Evolutionary conservation across 2,888 invertebrate species (phyloP).

Genomic region (Sphaerophoria taeniata): DNA sequence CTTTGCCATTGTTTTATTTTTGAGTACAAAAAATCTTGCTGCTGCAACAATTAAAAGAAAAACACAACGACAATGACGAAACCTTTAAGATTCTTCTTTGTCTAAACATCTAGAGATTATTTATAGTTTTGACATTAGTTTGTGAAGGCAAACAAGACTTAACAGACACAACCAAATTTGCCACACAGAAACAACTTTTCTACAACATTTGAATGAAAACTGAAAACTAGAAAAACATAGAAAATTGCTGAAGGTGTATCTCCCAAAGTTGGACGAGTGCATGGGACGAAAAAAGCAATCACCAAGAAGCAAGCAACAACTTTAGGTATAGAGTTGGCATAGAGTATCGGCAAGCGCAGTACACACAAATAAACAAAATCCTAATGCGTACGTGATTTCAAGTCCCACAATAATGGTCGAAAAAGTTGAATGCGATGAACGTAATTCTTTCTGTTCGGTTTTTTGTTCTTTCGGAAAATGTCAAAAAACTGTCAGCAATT

Average conservation of each 20-base stretch:
- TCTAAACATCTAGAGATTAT: constrained; percentile 35
- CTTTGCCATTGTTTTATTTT: constrained; percentile 9
- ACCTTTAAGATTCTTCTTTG: constrained; percentile 40
- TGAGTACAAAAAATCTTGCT: constrained; percentile 2
- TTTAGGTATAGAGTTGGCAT: background rate
- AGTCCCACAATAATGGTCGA: constrained; percentile 57
- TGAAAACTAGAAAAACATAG: background rate
- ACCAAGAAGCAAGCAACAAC: background rate
- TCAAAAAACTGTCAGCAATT: constrained; percentile 17
- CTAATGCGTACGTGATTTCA: constrained; percentile 70
- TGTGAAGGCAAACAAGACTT: constrained; percentile 65
- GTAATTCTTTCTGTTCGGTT: background rate
- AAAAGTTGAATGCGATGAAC: constrained; percentile 6
- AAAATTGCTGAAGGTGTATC: background rate
- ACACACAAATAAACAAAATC: constrained; percentile 4
- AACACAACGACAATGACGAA: too few species aligned
- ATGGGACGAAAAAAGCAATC: constrained; percentile 8
- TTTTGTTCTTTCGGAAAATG: constrained; percentile 21
- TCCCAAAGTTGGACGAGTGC: background rate
- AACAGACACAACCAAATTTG: background rate
- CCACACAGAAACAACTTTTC: constrained; percentile 5
- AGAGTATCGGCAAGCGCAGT: constrained; percentile 46
- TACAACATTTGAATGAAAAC: constrained; percentile 6
- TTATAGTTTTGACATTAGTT: constrained; percentile 71
- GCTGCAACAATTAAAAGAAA: background rate